Percentiles rank a stretch among this genome's conserved stretches.
Conservation (phyloP, 1,140 invertebrate species). For the Lethrus apterus region DNA sequence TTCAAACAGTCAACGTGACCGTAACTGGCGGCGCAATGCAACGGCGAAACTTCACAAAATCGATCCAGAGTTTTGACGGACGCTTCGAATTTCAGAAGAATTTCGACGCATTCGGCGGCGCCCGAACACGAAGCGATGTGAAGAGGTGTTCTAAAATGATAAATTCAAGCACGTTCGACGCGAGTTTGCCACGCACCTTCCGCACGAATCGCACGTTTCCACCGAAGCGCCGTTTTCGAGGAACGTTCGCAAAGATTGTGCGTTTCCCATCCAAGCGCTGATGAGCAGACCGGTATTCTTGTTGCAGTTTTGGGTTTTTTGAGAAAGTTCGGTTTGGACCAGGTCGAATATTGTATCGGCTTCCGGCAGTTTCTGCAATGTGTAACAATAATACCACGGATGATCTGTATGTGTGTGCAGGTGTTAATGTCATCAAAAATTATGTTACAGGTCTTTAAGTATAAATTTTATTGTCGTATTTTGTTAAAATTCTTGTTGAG, state of each 20-base stretch:
- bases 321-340: neutral
- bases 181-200: slow-evolving; percentile 41
- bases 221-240: slow-evolving; percentile 41
- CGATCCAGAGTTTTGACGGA: slow-evolving; percentile 61
- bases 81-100: slow-evolving; percentile 57
- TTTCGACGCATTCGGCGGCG: slow-evolving; percentile 53
- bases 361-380: neutral
- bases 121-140: slow-evolving; percentile 68
- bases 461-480: no score
- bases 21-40: slow-evolving; percentile 67
- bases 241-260: slow-evolving; percentile 38
- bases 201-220: slow-evolving; percentile 41
- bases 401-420: no score
- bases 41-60: slow-evolving; percentile 57
- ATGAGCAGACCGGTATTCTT: slow-evolving; percentile 16
- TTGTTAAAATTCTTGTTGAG: no score
- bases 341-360: slow-evolving; percentile 5
- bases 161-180: neutral
- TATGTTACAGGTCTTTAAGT: no score
- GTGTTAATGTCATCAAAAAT: no score
- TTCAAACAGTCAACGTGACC: slow-evolving; percentile 52
- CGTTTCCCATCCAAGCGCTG: slow-evolving; percentile 45
- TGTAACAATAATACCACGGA: no score
- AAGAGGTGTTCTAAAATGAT: slow-evolving; percentile 55
- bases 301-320: neutral